Conservation (phyloP, 2,113 vertebrate genomes). For the Mastomys natalensis region DNA sequence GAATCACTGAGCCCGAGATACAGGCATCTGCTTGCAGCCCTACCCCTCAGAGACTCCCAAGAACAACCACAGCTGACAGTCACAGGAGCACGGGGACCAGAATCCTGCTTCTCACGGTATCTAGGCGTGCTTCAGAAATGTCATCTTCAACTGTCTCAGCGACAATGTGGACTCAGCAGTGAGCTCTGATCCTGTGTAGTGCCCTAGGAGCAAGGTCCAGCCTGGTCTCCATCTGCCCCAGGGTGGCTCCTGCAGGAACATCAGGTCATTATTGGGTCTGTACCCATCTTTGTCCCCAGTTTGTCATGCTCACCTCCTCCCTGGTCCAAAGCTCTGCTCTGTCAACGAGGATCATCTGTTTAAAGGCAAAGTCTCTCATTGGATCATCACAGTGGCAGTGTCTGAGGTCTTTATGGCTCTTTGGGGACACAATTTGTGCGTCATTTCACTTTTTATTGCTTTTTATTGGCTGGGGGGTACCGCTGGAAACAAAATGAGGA, state of each 20-base stretch:
- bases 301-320: not conserved
- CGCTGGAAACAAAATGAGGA: constrained; percentile 71
- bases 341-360: constrained; percentile 74
- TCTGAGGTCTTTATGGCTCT: constrained; percentile 73
- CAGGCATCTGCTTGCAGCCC: accelerated
- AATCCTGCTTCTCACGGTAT: accelerated
- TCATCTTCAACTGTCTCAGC: not conserved
- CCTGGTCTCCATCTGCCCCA: accelerated
- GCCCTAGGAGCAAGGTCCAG: not conserved
- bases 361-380: constrained; percentile 71
- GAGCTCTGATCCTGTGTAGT: accelerated
- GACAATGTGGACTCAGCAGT: accelerated
- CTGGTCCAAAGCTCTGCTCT: not conserved
- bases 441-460: constrained; percentile 71
- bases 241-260: not conserved
- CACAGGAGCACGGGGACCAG: accelerated
- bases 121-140: not conserved
- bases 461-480: constrained; percentile 74
- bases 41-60: accelerated
- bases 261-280: no score
- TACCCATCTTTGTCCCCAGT: no score
- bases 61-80: accelerated
- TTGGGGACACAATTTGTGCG: constrained; percentile 79
- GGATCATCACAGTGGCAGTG: constrained; percentile 12
- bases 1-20: not conserved